Conservation (phyloP, 2,888 invertebrate species). For the Oasisia sp. region DNA sequence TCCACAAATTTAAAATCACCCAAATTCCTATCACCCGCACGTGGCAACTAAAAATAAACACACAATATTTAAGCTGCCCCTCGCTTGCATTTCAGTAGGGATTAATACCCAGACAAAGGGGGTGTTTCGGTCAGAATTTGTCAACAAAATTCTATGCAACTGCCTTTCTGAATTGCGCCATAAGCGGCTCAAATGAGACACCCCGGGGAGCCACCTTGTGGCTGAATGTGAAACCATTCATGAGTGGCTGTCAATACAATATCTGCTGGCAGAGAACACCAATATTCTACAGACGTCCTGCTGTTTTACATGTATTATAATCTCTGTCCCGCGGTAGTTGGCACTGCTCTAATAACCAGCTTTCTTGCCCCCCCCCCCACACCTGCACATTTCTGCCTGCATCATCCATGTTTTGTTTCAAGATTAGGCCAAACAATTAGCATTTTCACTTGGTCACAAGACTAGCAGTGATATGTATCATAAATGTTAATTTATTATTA, state of each 20-base stretch:
- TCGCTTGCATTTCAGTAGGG: not conserved
- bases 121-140: not conserved
- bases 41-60: not conserved
- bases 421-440: not conserved
- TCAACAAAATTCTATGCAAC: constrained; percentile 6
- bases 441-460: not conserved
- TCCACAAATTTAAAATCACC: constrained; percentile 2
- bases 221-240: not conserved
- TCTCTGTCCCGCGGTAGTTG: not conserved
- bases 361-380: not conserved
- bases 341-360: constrained; percentile 4
- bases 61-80: not conserved
- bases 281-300: not conserved
- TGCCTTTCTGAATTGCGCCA: not conserved
- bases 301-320: constrained; percentile 12
- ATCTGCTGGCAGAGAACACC: not conserved
- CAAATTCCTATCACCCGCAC: constrained; percentile 2
- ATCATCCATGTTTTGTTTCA: not conserved
- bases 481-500: not conserved
- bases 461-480: not conserved
- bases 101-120: not conserved
- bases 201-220: not conserved
- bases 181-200: not conserved
- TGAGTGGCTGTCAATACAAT: not conserved
- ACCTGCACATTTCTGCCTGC: not conserved